A percentile compares a stretch with the other conserved stretches of the same genome.
These are phyloP conservation scores for Sarcophaga rosellei DNA, from an alignment of 2,888 invertebrate genomes.

Conservation along the genomic window DNA sequence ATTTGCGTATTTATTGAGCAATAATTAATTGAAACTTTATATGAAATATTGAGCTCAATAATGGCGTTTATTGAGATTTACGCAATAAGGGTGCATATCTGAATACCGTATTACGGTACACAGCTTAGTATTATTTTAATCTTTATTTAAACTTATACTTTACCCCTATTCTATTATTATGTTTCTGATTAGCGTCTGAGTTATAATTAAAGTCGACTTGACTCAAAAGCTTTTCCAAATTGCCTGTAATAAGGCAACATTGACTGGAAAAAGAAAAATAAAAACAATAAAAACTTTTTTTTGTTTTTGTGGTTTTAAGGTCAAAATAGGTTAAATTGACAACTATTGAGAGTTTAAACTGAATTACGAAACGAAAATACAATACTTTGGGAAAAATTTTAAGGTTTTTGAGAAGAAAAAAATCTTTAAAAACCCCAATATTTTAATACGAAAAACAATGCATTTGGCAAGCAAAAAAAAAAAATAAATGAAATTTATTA, in stretches of 20 bases:
- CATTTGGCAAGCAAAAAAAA: too few relatives aligned
- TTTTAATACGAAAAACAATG: neutral
- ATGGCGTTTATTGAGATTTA: too few relatives aligned
- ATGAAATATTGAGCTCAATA: too few relatives aligned
- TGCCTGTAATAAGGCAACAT: neutral
- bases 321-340: neutral
- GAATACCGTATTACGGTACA: too few relatives aligned
- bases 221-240: neutral
- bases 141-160: too few relatives aligned
- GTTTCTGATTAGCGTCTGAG: neutral
- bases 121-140: too few relatives aligned
- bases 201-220: neutral
- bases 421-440: neutral
- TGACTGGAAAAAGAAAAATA: neutral
- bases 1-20: too few relatives aligned
- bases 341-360: neutral
- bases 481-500: too few relatives aligned
- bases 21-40: too few relatives aligned
- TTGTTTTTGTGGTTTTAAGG: slow-evolving; percentile 9
- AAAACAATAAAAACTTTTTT: neutral
- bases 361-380: neutral
- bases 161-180: too few relatives aligned
- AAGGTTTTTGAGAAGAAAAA: neutral
- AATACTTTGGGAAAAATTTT: neutral
- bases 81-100: too few relatives aligned